These are phyloP conservation scores for Hemaris fuciformis DNA, from an alignment of 2,888 invertebrate species.

Conservation along the genomic window DNA sequence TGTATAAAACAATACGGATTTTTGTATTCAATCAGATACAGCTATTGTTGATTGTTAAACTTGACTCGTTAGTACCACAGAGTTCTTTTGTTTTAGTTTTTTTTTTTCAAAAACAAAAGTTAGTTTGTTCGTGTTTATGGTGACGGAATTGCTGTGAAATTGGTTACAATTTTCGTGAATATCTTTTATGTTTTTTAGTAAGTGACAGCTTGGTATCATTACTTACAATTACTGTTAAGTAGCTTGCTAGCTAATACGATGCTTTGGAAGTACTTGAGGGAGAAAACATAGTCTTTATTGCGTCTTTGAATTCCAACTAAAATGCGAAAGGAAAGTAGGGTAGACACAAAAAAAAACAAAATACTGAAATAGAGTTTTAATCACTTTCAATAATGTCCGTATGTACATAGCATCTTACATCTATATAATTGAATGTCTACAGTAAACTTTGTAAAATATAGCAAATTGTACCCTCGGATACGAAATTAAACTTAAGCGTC, in stretches of 20 bases:
- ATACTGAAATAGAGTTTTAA: conserved; percentile 80
- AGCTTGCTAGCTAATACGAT: too few relatives aligned
- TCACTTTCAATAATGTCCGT: conserved; percentile 74
- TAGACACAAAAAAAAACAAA: conserved; percentile 29
- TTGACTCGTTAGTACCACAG: not conserved
- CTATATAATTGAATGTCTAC: conserved; percentile 72
- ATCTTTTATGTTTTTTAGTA: not conserved
- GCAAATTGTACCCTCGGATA: conserved; percentile 54
- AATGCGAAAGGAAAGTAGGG: not conserved
- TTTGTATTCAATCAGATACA: not conserved
- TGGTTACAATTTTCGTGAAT: not conserved
- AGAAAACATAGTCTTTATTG: too few relatives aligned
- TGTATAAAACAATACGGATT: not conserved
- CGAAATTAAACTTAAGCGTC: conserved; percentile 10
- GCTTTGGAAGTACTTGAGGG: too few relatives aligned
- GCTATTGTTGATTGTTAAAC: not conserved
- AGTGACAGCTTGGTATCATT: not conserved
- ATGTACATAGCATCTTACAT: conserved; percentile 73
- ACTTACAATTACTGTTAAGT: not conserved
- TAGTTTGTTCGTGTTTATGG: not conserved
- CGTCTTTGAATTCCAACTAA: not conserved
- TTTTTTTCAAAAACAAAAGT: not conserved
- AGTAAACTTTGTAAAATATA: conserved; percentile 74
- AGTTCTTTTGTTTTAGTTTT: not conserved
- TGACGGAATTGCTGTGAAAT: not conserved